A percentile compares a stretch with the other conserved stretches of the same genome.
phyloP scores from a whole-genome alignment of 2,797 vertebrate species.

The Sebastes kiyomatsui region DNA sequence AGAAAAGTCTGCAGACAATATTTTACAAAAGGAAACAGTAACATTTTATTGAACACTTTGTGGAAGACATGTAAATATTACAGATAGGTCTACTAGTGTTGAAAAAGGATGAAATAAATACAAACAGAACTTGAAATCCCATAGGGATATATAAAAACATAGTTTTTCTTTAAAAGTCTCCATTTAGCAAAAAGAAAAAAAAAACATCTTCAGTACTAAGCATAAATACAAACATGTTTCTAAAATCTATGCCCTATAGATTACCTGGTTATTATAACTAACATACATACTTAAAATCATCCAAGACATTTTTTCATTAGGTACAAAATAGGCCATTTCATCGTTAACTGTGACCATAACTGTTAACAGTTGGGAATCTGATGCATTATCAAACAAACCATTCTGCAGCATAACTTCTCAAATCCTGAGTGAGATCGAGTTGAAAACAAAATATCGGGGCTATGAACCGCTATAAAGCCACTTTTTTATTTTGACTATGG shows the following conservation, averaged over 20 bases:
- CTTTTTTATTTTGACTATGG: constrained; percentile 91
- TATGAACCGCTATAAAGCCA: constrained; percentile 84
- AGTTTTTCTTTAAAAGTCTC: constrained; percentile 92
- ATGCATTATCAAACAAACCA: constrained; percentile 78
- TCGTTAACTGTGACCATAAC: constrained; percentile 75
- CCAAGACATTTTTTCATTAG: constrained; percentile 80
- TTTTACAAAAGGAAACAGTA: constrained; percentile 83
- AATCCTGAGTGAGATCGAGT: constrained; percentile 87
- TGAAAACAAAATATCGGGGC: constrained; percentile 72
- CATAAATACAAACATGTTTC: constrained; percentile 96
- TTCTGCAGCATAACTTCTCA: constrained; percentile 87
- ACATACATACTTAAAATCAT: constrained; percentile 85
- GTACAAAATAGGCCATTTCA: constrained; percentile 81
- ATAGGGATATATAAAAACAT: constrained; percentile 99
- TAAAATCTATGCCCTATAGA: constrained; percentile 88
- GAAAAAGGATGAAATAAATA: constrained; percentile 88
- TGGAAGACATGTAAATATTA: constrained; percentile 90
- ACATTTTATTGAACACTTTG: constrained; percentile 88
- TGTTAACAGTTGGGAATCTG: constrained; percentile 78
- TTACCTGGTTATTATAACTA: constrained; percentile 85
- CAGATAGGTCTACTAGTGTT: constrained; percentile 88
- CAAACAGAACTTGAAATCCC: constrained; percentile 91
- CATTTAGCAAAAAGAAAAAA: constrained; percentile 88
- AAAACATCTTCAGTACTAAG: constrained; percentile 84
- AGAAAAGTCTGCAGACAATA: constrained; percentile 25